Percentiles rank a stretch among this genome's conserved stretches.
These are phyloP conservation scores for Anolis sagrei DNA, from an alignment of 2,113 vertebrate species.

Conservation along the genomic window DNA sequence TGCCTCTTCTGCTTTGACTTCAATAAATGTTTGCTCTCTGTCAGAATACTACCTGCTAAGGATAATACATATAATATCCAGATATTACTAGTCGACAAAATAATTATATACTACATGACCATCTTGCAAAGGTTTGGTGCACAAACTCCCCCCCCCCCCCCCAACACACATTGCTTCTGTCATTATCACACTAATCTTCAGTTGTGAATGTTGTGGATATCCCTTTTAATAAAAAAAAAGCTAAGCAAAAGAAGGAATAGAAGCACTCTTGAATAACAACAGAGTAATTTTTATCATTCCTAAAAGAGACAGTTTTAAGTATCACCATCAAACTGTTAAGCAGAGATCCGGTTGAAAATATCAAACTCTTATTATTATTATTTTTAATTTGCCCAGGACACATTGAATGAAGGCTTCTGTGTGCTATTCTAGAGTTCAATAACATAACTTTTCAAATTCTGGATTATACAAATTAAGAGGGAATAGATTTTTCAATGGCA, in stretches of 20 bases:
- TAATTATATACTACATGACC: no score
- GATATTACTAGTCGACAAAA: no score
- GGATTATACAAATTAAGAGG: background rate
- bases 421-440: no score
- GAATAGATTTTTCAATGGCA: background rate
- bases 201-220: background rate
- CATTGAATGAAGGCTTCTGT: no score
- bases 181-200: background rate
- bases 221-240: background rate
- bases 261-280: background rate
- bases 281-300: background rate
- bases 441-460: no score
- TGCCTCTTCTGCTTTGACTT: no score
- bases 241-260: background rate
- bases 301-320: background rate
- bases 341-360: background rate
- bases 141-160: fast-evolving
- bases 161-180: no score
- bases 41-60: no score
- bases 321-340: background rate
- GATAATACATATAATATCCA: no score
- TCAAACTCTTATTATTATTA: background rate
- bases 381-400: background rate
- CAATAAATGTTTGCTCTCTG: no score
- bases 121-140: no score